Base-by-base conservation (phyloP, 2,888 invertebrate genomes). In the Sphaerophoria taeniata region DNA sequence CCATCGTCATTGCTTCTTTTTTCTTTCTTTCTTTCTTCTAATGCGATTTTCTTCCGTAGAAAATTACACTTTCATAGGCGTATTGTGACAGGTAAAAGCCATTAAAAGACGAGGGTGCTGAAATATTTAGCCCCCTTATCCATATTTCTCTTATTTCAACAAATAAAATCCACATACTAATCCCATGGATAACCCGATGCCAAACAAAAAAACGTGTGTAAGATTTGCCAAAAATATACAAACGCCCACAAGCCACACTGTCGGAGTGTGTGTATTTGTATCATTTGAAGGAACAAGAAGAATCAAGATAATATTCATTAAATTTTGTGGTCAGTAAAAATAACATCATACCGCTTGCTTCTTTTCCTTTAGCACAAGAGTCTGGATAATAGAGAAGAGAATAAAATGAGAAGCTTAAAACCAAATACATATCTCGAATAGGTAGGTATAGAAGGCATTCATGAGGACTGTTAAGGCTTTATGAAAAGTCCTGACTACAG, bases 321-420 rank as follows among this genome's bases (percentile, higher is more conserved):
- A 85, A 81, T 69, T 81, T 73, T 77, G 85, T 85, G 85, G 85
- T 85, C 85, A 85, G 80, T 84, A 80, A 80, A 85, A 80, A 75
- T 71, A 84, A 71, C 78, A 79, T 75, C 63, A 75, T 65, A 79
- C 53, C 34, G 65, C 16, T 49, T 65, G 34, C n/a, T 43, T 4
- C n/a, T 33, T 24, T 24, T 24, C 24, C 24, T 24, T 24, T 24
- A 24, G 2, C 24, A 24, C 24, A 24, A 24, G 24, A 24, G 1
- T 24, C 24, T 5, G 4, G 11, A 55, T 11, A 24, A n/a, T 24
- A 65, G 61, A 71, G 33, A 39, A 58, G 31, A 16, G 24, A 24
- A 60, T 55, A 49, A 53, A 69, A 45, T 51, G 36, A 31, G 43
- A 71, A 31, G 60, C 56, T 51, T 53, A 36, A 67, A 47, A 12